Evolutionary conservation across 2,113 vertebrate species (phyloP).

Genomic region (Dunckerocampus dactyliophorus): DNA sequence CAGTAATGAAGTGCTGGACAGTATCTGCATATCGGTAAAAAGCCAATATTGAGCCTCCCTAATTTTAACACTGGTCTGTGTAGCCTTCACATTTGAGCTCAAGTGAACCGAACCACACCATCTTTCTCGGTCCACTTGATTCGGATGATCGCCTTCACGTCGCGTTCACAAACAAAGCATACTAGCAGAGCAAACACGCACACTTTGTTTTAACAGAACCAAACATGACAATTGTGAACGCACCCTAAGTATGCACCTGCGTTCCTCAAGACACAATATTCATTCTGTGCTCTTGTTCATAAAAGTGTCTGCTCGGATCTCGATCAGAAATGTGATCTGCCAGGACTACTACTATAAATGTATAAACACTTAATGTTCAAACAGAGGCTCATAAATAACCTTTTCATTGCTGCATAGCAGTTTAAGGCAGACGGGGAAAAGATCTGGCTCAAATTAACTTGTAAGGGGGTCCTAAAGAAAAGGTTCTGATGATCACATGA

Average conservation of each 20-base stretch:
- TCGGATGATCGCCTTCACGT: no score
- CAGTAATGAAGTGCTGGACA: no score
- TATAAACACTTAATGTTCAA: slow-evolving; percentile 64
- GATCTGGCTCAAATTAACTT: slow-evolving; percentile 73
- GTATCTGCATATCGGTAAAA: no score
- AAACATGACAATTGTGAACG: no score
- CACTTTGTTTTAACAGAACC: no score
- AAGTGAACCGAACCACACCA: no score
- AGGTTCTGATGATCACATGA: slow-evolving; percentile 58
- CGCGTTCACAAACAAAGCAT: no score
- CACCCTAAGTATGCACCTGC: slow-evolving; percentile 45
- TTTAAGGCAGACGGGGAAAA: slow-evolving; percentile 18
- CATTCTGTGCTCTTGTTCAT: slow-evolving; percentile 64
- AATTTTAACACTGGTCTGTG: no score
- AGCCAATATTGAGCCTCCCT: no score
- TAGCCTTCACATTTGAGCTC: no score
- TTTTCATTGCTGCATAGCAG: slow-evolving; percentile 50
- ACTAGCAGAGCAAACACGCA: no score
- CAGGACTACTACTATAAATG: slow-evolving; percentile 61
- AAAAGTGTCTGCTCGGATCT: slow-evolving; percentile 67
- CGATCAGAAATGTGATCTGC: slow-evolving; percentile 63
- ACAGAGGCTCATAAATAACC: slow-evolving; percentile 71
- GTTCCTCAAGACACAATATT: slow-evolving; percentile 56
- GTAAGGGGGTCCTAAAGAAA: slow-evolving; percentile 48
- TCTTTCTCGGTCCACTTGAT: no score